These are phyloP conservation scores for Benthosema pterotum DNA, from an alignment of 2,797 vertebrate genomes.

Conservation along the genomic window DNA sequence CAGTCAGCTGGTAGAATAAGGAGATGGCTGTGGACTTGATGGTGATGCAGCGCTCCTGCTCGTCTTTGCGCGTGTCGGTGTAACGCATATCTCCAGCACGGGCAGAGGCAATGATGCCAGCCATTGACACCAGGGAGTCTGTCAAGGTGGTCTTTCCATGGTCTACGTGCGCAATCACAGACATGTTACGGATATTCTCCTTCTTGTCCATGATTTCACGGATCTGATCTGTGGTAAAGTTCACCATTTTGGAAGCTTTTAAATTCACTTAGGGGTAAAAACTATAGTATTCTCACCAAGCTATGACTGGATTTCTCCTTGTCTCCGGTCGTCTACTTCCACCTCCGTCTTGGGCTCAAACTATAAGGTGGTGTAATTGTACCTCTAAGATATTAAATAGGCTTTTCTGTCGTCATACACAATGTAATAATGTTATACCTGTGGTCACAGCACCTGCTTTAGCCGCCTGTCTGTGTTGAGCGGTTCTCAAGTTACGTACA, in stretches of 20 bases:
- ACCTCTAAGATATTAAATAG: too few species aligned
- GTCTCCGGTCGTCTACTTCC: constrained; percentile 19
- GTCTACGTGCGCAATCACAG: constrained; percentile 95
- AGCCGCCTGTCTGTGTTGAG: too few species aligned
- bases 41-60: constrained; percentile 96
- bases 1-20: constrained; percentile 88
- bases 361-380: constrained; percentile 24
- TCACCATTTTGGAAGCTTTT: constrained; percentile 78
- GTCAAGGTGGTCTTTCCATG: constrained; percentile 95
- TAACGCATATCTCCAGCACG: constrained; percentile 94
- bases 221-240: constrained; percentile 97
- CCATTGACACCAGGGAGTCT: constrained; percentile 93
- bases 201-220: constrained; percentile 98
- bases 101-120: constrained; percentile 91
- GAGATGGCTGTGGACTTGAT: constrained; percentile 98
- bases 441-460: neutral
- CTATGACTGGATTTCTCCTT: constrained; percentile 35
- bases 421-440: too few species aligned
- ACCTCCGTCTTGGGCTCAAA: constrained; percentile 21
- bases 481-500: too few species aligned
- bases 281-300: too few species aligned
- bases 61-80: constrained; percentile 94
- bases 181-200: constrained; percentile 97
- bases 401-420: too few species aligned
- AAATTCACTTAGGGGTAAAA: constrained; percentile 58